Evolutionary conservation across 2,888 invertebrate genomes (phyloP).

Genomic region (Chironomus riparius): DNA sequence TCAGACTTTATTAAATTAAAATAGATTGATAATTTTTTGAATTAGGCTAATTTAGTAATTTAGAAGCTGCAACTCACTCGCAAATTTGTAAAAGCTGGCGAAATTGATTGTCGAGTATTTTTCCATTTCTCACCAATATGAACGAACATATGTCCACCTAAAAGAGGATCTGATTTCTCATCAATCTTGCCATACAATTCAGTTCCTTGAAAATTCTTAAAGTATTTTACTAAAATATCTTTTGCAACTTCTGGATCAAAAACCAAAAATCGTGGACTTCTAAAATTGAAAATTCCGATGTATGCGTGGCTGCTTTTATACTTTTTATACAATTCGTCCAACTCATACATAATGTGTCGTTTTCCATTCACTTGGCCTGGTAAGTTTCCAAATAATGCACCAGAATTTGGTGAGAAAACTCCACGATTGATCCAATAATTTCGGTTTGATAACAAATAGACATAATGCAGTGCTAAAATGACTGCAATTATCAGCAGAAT

Average conservation of each 20-base stretch:
- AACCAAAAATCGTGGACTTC: neutral
- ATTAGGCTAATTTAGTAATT: no score
- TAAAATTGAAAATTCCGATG: slow-evolving; percentile 21
- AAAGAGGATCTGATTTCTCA: slow-evolving; percentile 31
- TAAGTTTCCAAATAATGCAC: slow-evolving; percentile 1
- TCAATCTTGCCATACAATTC: slow-evolving; percentile 17
- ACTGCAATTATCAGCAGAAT: neutral
- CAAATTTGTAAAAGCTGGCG: slow-evolving; percentile 31
- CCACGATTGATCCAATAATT: slow-evolving; percentile 23
- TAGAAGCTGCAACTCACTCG: no score
- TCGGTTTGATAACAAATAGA: slow-evolving; percentile 16
- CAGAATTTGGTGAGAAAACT: slow-evolving; percentile 12
- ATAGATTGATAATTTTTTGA: no score
- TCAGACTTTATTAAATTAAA: no score
- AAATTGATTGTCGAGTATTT: slow-evolving; percentile 30
- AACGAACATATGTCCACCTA: slow-evolving; percentile 34
- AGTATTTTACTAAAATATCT: slow-evolving; percentile 18
- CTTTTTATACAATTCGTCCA: slow-evolving; percentile 12
- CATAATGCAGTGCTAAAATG: slow-evolving; percentile 5
- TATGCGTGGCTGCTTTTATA: neutral
- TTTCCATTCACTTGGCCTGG: slow-evolving; percentile 12
- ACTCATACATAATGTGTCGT: neutral
- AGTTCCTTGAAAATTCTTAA: slow-evolving; percentile 20
- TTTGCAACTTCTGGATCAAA: slow-evolving; percentile 11
- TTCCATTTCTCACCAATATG: slow-evolving; percentile 34